phyloP scores from a whole-genome alignment of 2,113 vertebrate species.

The Phoenicopterus ruber region DNA sequence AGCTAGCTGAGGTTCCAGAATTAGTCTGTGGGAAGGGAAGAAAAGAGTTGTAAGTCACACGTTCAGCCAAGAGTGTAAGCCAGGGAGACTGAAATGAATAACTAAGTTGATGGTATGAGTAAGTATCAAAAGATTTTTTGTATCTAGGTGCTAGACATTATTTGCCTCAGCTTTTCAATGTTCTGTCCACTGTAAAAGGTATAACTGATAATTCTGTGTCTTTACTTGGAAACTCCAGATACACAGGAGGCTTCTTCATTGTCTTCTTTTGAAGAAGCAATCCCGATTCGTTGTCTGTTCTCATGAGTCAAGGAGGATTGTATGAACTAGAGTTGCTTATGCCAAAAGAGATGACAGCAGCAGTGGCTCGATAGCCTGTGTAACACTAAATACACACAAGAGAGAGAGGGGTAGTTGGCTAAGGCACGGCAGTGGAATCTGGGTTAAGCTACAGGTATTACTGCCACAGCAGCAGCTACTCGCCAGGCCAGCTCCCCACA shows the following conservation, averaged over 20 bases:
- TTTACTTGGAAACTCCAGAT: background rate
- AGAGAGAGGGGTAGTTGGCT: background rate
- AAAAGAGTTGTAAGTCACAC: background rate
- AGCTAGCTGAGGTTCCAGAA: background rate
- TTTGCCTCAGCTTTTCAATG: background rate
- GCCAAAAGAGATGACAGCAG: background rate
- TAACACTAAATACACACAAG: background rate
- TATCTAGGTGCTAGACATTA: background rate
- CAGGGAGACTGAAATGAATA: background rate
- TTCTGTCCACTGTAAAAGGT: background rate
- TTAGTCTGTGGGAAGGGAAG: background rate
- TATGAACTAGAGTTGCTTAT: background rate
- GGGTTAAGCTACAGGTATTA: background rate
- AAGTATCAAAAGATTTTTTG: background rate
- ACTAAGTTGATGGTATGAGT: background rate
- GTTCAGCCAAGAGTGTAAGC: background rate
- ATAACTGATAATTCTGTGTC: background rate
- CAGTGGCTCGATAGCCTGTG: background rate
- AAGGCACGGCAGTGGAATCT: background rate
- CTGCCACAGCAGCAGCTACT: background rate
- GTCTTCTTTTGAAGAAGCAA: background rate
- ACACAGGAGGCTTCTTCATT: background rate
- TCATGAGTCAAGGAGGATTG: background rate
- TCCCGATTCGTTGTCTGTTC: background rate
- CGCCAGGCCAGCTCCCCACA: background rate